Conservation (phyloP, 2,797 vertebrate genomes). For the Rhyacichthys aspro region DNA sequence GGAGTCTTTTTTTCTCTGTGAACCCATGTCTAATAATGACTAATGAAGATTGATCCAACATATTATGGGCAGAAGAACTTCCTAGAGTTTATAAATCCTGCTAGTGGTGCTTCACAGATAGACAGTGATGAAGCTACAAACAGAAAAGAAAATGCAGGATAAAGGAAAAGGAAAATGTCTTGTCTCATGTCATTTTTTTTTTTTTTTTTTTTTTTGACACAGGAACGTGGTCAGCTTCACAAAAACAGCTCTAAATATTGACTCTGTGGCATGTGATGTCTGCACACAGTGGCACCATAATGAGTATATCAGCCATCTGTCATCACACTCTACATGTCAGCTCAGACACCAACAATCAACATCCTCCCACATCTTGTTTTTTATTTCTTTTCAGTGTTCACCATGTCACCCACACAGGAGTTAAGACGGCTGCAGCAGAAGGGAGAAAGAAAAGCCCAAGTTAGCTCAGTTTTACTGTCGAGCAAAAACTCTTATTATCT, state of each 20-base stretch:
- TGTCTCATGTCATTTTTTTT: no score
- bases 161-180: not conserved
- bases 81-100: slow-evolving; percentile 60
- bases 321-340: slow-evolving; percentile 22
- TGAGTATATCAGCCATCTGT: slow-evolving; percentile 29
- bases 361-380: slow-evolving; percentile 20
- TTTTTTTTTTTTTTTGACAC: no score
- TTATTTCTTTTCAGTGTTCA: slow-evolving; percentile 15
- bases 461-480: slow-evolving; percentile 7
- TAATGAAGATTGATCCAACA: slow-evolving; percentile 69
- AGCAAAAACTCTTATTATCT: not conserved
- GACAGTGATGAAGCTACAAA: slow-evolving; percentile 22
- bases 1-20: slow-evolving; percentile 48
- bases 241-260: slow-evolving; percentile 17
- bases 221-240: slow-evolving; percentile 1
- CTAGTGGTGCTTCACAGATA: slow-evolving; percentile 17
- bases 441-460: not conserved
- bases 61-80: slow-evolving; percentile 62
- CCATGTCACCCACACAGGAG: slow-evolving; percentile 29
- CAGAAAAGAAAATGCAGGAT: not conserved
- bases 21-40: slow-evolving; percentile 59
- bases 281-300: slow-evolving; percentile 22
- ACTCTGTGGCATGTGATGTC: slow-evolving; percentile 21
- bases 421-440: not conserved
- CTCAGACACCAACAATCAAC: slow-evolving; percentile 3